Conservation (phyloP, 1,140 invertebrate species). For the Papilio machaon region DNA sequence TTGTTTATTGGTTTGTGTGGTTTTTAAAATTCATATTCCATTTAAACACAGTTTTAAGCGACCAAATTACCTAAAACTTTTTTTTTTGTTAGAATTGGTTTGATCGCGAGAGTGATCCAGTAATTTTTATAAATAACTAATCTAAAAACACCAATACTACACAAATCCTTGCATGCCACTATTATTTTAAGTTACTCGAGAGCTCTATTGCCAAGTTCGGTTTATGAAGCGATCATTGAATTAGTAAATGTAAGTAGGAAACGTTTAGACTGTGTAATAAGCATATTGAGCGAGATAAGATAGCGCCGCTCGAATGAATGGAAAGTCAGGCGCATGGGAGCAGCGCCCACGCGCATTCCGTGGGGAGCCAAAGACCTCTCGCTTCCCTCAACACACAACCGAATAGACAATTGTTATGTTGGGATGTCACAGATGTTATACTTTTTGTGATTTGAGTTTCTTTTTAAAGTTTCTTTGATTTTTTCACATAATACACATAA, state of each 20-base stretch:
- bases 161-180: background rate
- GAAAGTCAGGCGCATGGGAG: slow-evolving; percentile 70
- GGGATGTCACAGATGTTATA: slow-evolving; percentile 41
- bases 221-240: slow-evolving; percentile 40
- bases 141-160: no score
- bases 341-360: slow-evolving; percentile 75
- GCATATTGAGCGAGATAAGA: slow-evolving; percentile 74
- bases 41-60: background rate
- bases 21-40: background rate
- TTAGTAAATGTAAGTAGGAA: slow-evolving; percentile 39
- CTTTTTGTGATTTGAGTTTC: slow-evolving; percentile 35
- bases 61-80: no score
- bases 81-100: no score
- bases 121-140: no score
- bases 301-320: slow-evolving; percentile 77
- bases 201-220: background rate
- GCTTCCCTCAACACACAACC: slow-evolving; percentile 74
- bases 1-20: background rate
- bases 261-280: slow-evolving; percentile 63
- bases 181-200: background rate
- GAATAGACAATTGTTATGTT: slow-evolving; percentile 49
- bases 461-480: background rate
- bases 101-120: no score
- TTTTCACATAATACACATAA: no score
- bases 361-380: slow-evolving; percentile 77